Evolutionary conservation across 2,888 invertebrate genomes (phyloP).

Genomic region (Coleophora deauratella): DNA sequence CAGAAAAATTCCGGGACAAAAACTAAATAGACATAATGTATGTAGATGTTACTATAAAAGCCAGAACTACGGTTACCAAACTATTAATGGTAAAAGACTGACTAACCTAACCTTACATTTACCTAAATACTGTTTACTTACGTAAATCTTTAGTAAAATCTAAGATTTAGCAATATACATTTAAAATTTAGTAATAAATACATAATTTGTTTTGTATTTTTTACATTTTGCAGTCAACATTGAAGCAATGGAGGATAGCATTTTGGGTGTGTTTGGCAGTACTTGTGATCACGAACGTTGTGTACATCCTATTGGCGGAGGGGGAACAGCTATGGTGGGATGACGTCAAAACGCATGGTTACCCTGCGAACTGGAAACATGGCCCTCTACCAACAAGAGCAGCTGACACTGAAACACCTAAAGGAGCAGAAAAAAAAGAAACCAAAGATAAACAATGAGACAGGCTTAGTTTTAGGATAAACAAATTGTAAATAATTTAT

Average conservation of each 20-base stretch:
- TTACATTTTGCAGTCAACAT: slow-evolving; percentile 60
- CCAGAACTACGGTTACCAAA: no score
- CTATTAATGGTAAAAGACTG: no score
- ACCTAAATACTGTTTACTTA: no score
- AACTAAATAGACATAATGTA: no score
- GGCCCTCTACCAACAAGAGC: slow-evolving; percentile 42
- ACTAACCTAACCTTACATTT: no score
- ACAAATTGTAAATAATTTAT: slow-evolving; percentile 3
- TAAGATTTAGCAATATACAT: no score
- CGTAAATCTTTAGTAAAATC: no score
- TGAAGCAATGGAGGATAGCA: slow-evolving; percentile 82
- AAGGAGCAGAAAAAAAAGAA: slow-evolving; percentile 14
- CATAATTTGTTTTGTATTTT: background rate
- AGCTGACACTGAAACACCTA: slow-evolving; percentile 34
- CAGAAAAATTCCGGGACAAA: no score
- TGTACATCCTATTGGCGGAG: slow-evolving; percentile 81
- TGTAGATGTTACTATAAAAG: no score
- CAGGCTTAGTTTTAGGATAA: slow-evolving; percentile 1
- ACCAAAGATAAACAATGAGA: slow-evolving; percentile 28
- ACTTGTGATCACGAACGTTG: slow-evolving; percentile 77
- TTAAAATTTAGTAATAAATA: no score
- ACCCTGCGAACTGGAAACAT: slow-evolving; percentile 54
- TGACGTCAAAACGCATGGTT: slow-evolving; percentile 67
- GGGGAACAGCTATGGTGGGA: slow-evolving; percentile 87
- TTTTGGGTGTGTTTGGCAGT: slow-evolving; percentile 86